phyloP scores from a whole-genome alignment of 2,797 vertebrate species.

The Vultur gryphus region DNA sequence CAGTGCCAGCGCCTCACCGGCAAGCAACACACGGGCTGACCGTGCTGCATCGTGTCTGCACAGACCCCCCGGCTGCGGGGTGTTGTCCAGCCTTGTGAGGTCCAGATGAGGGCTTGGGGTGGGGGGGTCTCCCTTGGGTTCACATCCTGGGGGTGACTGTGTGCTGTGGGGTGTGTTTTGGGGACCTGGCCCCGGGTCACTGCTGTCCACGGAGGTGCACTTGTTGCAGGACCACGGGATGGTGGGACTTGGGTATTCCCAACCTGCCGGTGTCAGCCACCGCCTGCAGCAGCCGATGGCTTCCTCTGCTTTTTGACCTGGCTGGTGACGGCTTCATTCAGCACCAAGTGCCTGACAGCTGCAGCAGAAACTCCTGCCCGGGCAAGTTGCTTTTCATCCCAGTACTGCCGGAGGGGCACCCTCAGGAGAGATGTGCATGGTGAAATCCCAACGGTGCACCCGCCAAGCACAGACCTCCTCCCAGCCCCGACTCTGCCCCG shows the following conservation, averaged over 20 bases:
- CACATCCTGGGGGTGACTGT: fast-evolving
- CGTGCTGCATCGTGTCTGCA: fast-evolving
- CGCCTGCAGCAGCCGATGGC: not conserved
- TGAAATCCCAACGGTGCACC: not conserved
- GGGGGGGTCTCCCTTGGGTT: not conserved
- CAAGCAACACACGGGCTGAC: not conserved
- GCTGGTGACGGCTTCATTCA: not conserved
- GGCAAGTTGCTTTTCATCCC: not conserved
- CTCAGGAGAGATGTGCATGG: not conserved
- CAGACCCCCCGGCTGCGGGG: fast-evolving
- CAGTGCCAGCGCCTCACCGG: fast-evolving
- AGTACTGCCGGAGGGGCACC: not conserved
- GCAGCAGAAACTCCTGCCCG: not conserved
- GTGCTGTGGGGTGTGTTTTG: not conserved
- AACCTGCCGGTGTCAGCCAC: fast-evolving
- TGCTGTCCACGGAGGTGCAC: not conserved
- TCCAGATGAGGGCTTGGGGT: not conserved
- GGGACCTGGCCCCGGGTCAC: not conserved
- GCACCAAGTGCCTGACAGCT: not conserved
- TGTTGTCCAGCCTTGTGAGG: fast-evolving
- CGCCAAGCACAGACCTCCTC: not conserved
- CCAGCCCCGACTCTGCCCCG: not conserved
- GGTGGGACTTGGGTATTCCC: not conserved
- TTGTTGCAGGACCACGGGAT: not conserved
- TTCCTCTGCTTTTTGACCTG: not conserved